phyloP scores from a whole-genome alignment of 1,140 invertebrate species.

The Drosophila oshimai region DNA sequence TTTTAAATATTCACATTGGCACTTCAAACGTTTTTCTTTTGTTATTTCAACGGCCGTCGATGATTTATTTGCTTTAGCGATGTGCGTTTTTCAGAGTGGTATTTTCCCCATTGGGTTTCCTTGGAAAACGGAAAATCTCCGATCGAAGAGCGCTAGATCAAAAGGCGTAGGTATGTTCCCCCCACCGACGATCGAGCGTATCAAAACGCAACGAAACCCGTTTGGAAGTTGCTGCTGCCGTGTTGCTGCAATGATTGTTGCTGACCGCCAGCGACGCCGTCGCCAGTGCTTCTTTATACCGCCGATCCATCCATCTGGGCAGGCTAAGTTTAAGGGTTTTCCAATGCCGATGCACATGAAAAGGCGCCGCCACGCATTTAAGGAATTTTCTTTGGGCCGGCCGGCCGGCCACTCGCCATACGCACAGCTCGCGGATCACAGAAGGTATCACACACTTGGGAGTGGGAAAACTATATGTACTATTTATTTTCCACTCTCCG shows the following conservation, averaged over 20 bases:
- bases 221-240: constrained; percentile 35
- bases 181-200: constrained; percentile 41
- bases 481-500: neutral
- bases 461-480: neutral
- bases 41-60: constrained; percentile 38
- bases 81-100: constrained; percentile 7
- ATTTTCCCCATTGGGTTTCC: constrained; percentile 33
- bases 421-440: constrained; percentile 26
- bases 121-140: constrained; percentile 36
- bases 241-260: constrained; percentile 7
- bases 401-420: constrained; percentile 65
- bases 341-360: constrained; percentile 48
- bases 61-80: constrained; percentile 53
- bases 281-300: constrained; percentile 47
- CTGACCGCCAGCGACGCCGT: constrained; percentile 46
- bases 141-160: constrained; percentile 58
- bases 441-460: constrained; percentile 19
- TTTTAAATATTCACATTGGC: constrained; percentile 52
- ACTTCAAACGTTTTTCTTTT: constrained; percentile 56
- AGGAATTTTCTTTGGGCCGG: constrained; percentile 53
- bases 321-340: constrained; percentile 52
- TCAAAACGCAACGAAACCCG: constrained; percentile 54
- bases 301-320: constrained; percentile 73
- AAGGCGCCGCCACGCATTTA: constrained; percentile 57
- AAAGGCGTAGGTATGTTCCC: constrained; percentile 48